A percentile compares a stretch with the other conserved stretches of the same genome.
phyloP scores from a whole-genome alignment of 2,113 vertebrate genomes.

The Balaeniceps rex region DNA sequence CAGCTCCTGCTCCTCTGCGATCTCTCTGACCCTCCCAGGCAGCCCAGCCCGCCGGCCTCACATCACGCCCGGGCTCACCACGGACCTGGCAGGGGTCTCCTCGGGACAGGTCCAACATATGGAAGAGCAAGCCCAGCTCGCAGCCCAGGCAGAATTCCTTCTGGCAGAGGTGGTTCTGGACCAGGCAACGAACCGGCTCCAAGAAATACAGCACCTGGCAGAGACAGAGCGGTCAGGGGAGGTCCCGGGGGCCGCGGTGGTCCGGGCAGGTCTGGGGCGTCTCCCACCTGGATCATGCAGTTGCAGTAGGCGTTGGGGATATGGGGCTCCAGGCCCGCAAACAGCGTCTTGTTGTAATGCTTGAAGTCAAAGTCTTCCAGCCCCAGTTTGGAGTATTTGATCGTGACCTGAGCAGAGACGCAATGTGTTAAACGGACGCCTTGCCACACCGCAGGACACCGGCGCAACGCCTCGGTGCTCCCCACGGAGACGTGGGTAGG shows the following conservation, averaged over 20 bases:
- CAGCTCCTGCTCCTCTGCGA: fast-evolving
- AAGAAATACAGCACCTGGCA: constrained; percentile 91
- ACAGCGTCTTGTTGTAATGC: constrained; percentile 98
- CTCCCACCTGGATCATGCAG: constrained; percentile 96
- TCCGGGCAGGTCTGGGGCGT: neutral
- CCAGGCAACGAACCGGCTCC: constrained; percentile 93
- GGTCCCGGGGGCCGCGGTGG: fast-evolving
- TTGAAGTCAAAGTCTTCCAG: constrained; percentile 99
- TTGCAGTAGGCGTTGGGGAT: constrained; percentile 99
- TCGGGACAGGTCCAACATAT: constrained; percentile 95
- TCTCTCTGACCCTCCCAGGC: neutral
- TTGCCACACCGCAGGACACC: fast-evolving
- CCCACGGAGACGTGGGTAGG: fast-evolving
- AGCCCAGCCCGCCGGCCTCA: neutral
- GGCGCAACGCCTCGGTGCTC: fast-evolving
- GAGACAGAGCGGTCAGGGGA: neutral
- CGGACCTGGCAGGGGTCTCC: constrained; percentile 95
- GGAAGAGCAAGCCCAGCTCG: constrained; percentile 95
- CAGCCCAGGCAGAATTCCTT: constrained; percentile 98
- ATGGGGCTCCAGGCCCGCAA: constrained; percentile 97
- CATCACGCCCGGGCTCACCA: neutral
- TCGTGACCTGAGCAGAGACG: constrained; percentile 83
- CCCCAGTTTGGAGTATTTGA: constrained; percentile 98
- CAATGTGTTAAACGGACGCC: fast-evolving
- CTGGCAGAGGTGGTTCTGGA: constrained; percentile 97